A percentile compares a stretch with the other conserved stretches of the same genome.
Evolutionary conservation across 2,797 vertebrate genomes (phyloP).

Genomic region (Anabacerthia variegaticeps): DNA sequence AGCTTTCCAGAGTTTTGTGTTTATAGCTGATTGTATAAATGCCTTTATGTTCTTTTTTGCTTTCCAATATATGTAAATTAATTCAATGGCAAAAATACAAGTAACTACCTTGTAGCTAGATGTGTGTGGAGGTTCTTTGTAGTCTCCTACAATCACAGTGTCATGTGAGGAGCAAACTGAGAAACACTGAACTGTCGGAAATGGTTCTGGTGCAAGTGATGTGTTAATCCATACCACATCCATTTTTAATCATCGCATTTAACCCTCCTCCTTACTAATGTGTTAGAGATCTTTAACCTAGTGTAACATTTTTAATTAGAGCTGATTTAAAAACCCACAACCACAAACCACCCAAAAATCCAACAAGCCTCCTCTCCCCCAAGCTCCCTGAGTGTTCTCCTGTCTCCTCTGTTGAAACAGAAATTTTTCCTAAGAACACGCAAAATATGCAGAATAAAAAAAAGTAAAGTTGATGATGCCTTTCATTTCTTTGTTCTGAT

Average conservation of each 20-base stretch:
- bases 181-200: background rate
- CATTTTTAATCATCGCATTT: background rate
- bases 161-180: background rate
- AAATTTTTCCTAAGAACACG: background rate
- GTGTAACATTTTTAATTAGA: background rate
- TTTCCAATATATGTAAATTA: constrained; percentile 67
- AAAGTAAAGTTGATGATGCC: background rate
- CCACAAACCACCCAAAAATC: background rate
- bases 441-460: background rate
- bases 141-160: background rate
- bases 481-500: background rate
- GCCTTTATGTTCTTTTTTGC: constrained; percentile 15
- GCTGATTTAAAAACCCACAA: background rate
- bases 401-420: background rate
- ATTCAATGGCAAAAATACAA: constrained; percentile 71
- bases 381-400: background rate
- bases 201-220: background rate
- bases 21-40: constrained; percentile 68
- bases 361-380: background rate
- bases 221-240: background rate
- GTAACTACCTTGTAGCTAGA: constrained; percentile 66
- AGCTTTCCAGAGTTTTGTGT: constrained; percentile 49
- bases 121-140: constrained; percentile 40
- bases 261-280: background rate
- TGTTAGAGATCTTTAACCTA: background rate